phyloP scores from a whole-genome alignment of 2,113 vertebrate genomes.

The Muntiacus muntjak region DNA sequence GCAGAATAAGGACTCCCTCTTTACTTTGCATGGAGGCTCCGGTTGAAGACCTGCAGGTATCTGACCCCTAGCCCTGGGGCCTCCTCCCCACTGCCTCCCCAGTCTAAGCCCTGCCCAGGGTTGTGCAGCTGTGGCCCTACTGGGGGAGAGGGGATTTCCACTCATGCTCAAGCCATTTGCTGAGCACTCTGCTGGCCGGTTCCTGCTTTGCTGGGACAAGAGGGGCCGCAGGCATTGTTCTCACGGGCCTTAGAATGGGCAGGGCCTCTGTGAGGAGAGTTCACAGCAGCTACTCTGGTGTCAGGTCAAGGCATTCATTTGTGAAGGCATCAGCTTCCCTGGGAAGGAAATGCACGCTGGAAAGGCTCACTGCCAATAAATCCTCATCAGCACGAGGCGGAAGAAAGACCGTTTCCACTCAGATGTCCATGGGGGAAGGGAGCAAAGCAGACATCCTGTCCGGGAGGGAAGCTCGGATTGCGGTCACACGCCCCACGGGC shows the following conservation, averaged over 20 bases:
- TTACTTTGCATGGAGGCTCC: not conserved
- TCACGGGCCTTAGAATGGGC: not conserved
- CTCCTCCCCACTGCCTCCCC: not conserved
- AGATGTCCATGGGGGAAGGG: constrained; percentile 13
- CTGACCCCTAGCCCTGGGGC: too few relatives aligned
- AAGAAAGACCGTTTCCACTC: not conserved
- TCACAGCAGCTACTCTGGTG: not conserved
- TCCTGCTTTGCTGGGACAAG: not conserved
- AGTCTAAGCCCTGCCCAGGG: not conserved
- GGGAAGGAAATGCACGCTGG: constrained; percentile 23
- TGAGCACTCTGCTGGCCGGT: not conserved
- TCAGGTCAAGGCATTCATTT: not conserved
- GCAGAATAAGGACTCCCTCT: not conserved
- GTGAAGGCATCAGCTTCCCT: constrained; percentile 13
- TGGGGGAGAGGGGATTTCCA: not conserved
- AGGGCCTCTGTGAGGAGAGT: not conserved
- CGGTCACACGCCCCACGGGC: rapidly evolving
- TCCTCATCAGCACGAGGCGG: not conserved
- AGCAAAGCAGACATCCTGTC: constrained; percentile 29
- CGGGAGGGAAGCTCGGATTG: not conserved
- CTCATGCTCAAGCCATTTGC: not conserved
- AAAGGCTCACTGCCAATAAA: constrained; percentile 46
- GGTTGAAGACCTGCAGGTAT: not conserved
- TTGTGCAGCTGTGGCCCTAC: rapidly evolving
- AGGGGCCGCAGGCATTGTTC: not conserved